A percentile compares a stretch with the other conserved stretches of the same genome.
Conservation (phyloP, 2,888 invertebrate species). For the Ethmia dodecea region DNA sequence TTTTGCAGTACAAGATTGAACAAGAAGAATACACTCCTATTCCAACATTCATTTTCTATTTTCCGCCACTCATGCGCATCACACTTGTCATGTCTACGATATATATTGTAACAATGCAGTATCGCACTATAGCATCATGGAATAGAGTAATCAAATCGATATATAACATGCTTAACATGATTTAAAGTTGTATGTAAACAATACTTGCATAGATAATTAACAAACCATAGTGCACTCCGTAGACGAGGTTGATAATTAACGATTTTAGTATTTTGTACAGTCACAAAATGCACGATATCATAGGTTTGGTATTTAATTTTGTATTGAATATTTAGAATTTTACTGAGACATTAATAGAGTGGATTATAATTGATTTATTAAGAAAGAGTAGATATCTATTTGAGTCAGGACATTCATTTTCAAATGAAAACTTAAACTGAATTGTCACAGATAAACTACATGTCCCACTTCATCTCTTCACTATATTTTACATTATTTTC, state of each 20-base stretch:
- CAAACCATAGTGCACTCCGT: constrained; percentile 14
- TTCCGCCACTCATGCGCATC: constrained; percentile 16
- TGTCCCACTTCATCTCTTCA: constrained; percentile 44
- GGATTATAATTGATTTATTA: too few relatives aligned
- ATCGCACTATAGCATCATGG: too few relatives aligned
- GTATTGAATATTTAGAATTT: constrained; percentile 5
- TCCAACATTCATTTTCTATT: constrained; percentile 33
- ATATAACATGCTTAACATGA: constrained; percentile 1
- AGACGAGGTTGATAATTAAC: constrained; percentile 9
- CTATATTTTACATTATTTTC: constrained; percentile 58
- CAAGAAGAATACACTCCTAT: constrained; percentile 31
- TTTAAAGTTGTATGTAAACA: constrained; percentile 10
- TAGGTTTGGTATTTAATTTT: constrained; percentile 14
- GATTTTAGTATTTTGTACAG: constrained; percentile 13
- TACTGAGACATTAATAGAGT: too few relatives aligned
- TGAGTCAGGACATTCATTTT: constrained; percentile 31
- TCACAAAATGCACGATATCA: constrained; percentile 17
- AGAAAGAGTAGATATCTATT: constrained; percentile 2
- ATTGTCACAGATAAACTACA: constrained; percentile 28
- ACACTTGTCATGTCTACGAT: constrained; percentile 10
- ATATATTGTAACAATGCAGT: too few relatives aligned
- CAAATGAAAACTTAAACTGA: constrained; percentile 30
- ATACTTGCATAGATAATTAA: constrained; percentile 5
- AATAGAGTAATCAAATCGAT: background rate
- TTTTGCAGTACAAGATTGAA: constrained; percentile 33